Conservation (phyloP, 1,140 invertebrate species). For the Centruroides vittatus region DNA sequence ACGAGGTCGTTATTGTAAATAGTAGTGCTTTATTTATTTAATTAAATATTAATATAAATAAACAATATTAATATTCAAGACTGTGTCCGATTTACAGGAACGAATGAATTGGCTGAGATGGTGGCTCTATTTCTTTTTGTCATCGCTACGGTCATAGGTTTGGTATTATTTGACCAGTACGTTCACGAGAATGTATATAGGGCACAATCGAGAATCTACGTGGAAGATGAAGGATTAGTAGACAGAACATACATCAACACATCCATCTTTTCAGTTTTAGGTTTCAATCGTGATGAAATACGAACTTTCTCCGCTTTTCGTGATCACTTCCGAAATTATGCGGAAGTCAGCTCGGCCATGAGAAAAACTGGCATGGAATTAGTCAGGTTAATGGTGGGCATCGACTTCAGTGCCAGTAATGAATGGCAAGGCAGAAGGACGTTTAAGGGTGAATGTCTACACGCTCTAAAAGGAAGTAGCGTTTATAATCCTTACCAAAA, state of each 20-base stretch:
- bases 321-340: slow-evolving; percentile 25
- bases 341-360: slow-evolving; percentile 28
- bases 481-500: slow-evolving; percentile 14
- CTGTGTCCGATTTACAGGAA: too few species aligned
- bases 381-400: slow-evolving; percentile 29
- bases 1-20: too few species aligned
- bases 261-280: slow-evolving; percentile 11
- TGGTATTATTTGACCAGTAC: slow-evolving; percentile 12
- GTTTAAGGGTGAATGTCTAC: slow-evolving; percentile 28
- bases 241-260: slow-evolving; percentile 6
- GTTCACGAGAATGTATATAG: neutral
- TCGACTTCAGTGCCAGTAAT: slow-evolving; percentile 40
- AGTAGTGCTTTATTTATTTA: too few species aligned
- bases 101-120: neutral
- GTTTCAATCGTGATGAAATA: slow-evolving; percentile 8
- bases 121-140: slow-evolving; percentile 9
- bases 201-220: neutral
- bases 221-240: neutral
- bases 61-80: too few species aligned
- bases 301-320: slow-evolving; percentile 6
- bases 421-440: slow-evolving; percentile 39
- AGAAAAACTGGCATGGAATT: slow-evolving; percentile 25
- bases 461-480: slow-evolving; percentile 16
- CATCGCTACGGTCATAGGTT: slow-evolving; percentile 7
- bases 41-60: too few species aligned